Conservation (phyloP, 1,140 invertebrate species). For the Sinonovacula constricta region DNA sequence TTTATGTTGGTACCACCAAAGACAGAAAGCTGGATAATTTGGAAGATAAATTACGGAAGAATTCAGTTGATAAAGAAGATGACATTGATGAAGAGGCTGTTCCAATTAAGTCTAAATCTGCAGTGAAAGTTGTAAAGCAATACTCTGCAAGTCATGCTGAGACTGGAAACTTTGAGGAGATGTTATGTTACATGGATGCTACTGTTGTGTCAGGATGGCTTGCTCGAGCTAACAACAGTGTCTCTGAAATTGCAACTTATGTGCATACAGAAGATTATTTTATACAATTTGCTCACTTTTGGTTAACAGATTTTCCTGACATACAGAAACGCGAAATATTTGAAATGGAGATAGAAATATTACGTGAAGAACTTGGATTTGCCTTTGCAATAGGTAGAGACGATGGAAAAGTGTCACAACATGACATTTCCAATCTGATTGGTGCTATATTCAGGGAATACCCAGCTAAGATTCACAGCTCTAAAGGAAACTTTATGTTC, state of each 20-base stretch:
- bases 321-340: conserved; percentile 73
- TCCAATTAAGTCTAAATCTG: background rate
- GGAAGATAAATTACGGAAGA: background rate
- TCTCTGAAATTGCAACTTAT: conserved; percentile 63
- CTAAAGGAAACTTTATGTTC: conserved; percentile 72
- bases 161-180: conserved; percentile 70
- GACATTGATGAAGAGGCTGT: conserved; percentile 35
- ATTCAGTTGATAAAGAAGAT: conserved; percentile 6
- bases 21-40: too few species aligned
- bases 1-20: too few species aligned
- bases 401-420: conserved; percentile 63
- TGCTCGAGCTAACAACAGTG: conserved; percentile 68
- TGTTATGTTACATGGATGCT: conserved; percentile 74
- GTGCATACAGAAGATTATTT: conserved; percentile 73
- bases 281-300: conserved; percentile 78
- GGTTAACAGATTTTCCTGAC: conserved; percentile 75
- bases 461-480: conserved; percentile 70
- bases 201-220: conserved; percentile 77
- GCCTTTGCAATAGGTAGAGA: conserved; percentile 75
- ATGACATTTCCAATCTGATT: conserved; percentile 69
- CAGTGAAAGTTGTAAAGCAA: conserved; percentile 3
- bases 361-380: conserved; percentile 73
- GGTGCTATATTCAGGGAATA: conserved; percentile 76
- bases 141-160: conserved; percentile 21
- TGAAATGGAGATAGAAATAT: conserved; percentile 75